Evolutionary conservation across 2,797 vertebrate species (phyloP).

Genomic region (Falco berigora): DNA sequence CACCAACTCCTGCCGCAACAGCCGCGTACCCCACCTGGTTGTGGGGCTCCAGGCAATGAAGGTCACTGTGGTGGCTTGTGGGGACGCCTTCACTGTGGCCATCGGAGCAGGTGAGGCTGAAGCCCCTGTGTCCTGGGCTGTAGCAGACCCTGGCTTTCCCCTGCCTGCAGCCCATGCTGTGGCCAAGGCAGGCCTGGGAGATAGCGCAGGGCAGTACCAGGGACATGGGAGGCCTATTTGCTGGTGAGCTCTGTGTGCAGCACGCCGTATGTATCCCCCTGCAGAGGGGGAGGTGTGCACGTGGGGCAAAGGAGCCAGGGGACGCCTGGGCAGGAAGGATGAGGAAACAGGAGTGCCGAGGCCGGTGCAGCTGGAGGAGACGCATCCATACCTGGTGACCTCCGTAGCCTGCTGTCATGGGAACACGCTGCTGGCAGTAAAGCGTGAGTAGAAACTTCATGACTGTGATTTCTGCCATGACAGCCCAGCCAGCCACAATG

Average conservation of each 20-base stretch:
- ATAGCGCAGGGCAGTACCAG: neutral
- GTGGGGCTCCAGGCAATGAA: conserved; percentile 79
- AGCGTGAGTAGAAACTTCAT: conserved; percentile 82
- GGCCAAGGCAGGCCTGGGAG: neutral
- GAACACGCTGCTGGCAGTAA: conserved; percentile 92
- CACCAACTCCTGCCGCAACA: conserved; percentile 79
- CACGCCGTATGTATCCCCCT: neutral
- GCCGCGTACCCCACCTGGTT: conserved; percentile 84
- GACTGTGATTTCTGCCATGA: neutral
- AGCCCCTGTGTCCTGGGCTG: neutral
- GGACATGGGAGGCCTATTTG: neutral
- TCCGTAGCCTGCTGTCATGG: conserved; percentile 98
- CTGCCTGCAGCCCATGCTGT: neutral
- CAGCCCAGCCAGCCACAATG: neutral
- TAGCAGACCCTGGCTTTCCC: neutral
- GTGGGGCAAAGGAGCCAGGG: conserved; percentile 97
- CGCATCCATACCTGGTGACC: conserved; percentile 85
- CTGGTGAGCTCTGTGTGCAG: neutral
- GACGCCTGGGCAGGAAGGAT: conserved; percentile 91
- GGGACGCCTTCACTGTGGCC: conserved; percentile 93
- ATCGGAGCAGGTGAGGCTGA: conserved; percentile 84
- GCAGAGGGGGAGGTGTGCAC: conserved; percentile 93
- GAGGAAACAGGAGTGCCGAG: conserved; percentile 86
- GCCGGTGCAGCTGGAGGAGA: conserved; percentile 88
- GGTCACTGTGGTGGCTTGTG: conserved; percentile 87